A percentile compares a stretch with the other conserved stretches of the same genome.
Conservation (phyloP, 64 coral and sea anemone genomes). For the Dendrophyllia cribrosa region DNA sequence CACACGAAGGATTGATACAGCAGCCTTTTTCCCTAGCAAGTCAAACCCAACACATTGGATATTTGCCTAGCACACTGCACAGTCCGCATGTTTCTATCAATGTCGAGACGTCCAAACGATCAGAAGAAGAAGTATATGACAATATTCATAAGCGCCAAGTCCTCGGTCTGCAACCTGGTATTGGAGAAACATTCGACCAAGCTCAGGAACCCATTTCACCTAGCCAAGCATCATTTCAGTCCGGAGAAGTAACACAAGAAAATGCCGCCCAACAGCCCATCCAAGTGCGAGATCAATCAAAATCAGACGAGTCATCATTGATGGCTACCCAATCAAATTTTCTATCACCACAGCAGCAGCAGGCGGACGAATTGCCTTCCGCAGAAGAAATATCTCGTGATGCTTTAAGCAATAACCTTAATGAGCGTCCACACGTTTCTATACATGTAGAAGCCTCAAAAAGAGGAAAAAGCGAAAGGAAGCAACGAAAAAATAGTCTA, state of each 20-base stretch:
- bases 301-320: neutral
- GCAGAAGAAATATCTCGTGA: neutral
- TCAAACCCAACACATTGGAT: neutral
- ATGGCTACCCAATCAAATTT: neutral
- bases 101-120: conserved; percentile 38
- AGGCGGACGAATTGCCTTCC: neutral
- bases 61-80: conserved; percentile 11
- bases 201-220: neutral
- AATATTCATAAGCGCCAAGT: conserved; percentile 8
- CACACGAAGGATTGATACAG: conserved; percentile 35
- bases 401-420: neutral
- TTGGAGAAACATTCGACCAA: neutral
- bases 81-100: conserved; percentile 45
- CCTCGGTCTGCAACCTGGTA: neutral
- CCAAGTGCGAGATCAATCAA: neutral
- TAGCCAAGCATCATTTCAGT: neutral
- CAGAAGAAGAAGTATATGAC: neutral
- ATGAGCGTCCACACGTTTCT: conserved; percentile 42
- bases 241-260: neutral
- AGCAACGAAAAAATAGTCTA: neutral
- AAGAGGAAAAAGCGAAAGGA: conserved; percentile 35
- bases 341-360: neutral
- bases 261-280: neutral
- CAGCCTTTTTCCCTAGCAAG: neutral
- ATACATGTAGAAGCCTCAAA: conserved; percentile 68